A percentile compares a stretch with the other conserved stretches of the same genome.
phyloP scores from a whole-genome alignment of 2,888 invertebrate genomes.

The Dorcus parallelipipedus region DNA sequence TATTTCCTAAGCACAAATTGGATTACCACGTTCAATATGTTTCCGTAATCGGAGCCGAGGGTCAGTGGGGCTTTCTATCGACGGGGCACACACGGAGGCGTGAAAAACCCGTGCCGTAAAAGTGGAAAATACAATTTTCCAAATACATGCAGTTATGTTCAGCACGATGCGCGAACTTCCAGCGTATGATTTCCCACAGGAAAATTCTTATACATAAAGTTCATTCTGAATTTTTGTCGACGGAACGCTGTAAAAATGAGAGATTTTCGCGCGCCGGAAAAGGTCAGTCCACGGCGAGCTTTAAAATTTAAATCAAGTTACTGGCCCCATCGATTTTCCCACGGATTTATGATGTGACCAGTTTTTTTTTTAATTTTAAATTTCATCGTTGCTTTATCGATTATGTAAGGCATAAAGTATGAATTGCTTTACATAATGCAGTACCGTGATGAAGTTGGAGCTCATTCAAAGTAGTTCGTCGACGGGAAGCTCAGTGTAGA shows the following conservation, averaged over 20 bases:
- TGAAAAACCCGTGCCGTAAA: neutral
- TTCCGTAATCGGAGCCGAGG: no score
- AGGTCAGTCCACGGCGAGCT: neutral
- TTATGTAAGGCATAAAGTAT: no score
- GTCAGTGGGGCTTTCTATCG: no score
- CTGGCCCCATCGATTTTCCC: neutral
- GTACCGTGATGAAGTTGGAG: no score
- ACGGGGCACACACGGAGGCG: neutral
- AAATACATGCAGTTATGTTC: conserved; percentile 1
- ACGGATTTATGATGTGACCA: neutral
- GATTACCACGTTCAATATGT: no score
- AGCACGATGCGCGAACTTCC: conserved; percentile 4
- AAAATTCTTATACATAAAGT: conserved; percentile 9
- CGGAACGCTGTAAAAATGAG: neutral
- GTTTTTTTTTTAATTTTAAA: no score
- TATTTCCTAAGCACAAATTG: no score
- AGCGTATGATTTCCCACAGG: conserved; percentile 8
- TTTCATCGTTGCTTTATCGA: no score
- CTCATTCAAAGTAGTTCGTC: no score
- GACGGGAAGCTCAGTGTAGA: no score
- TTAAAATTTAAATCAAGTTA: neutral
- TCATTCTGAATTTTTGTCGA: conserved; percentile 8
- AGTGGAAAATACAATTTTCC: neutral
- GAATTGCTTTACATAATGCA: no score
- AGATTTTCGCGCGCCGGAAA: neutral